These are phyloP conservation scores for Sceloporus undulatus DNA, from an alignment of 2,113 vertebrate genomes.

Conservation along the genomic window DNA sequence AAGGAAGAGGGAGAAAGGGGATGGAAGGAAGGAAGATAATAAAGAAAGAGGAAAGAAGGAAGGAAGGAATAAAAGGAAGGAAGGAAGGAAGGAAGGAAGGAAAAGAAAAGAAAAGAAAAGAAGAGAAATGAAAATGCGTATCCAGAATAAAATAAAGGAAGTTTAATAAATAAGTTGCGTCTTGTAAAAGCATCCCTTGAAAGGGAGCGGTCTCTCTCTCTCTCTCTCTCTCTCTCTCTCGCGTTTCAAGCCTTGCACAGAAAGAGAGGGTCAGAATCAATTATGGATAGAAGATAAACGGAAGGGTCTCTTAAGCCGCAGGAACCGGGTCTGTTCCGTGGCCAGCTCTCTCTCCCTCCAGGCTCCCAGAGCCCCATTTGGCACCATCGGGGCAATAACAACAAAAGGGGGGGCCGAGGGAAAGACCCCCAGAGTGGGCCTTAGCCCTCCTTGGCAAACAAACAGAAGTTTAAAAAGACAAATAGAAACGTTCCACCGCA, in stretches of 20 bases:
- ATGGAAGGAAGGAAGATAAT: background rate
- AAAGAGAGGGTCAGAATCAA: constrained; percentile 5
- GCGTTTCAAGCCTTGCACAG: constrained; percentile 20
- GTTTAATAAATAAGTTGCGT: constrained; percentile 66
- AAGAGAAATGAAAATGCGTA: background rate
- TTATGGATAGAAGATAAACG: background rate
- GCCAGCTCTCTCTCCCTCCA: background rate
- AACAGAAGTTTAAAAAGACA: background rate
- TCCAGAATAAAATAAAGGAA: background rate
- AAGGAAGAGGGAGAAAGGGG: constrained; percentile 41
- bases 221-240: background rate
- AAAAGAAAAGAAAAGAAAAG: background rate
- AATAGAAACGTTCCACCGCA: no score
- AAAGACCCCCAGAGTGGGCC: no score
- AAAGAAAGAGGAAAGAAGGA: constrained; percentile 22
- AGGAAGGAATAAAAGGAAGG: background rate
- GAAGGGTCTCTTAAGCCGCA: background rate
- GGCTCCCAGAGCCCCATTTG: background rate
- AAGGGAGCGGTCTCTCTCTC: background rate
- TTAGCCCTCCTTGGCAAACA: no score
- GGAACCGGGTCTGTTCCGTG: background rate
- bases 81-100: no score
- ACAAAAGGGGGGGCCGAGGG: background rate
- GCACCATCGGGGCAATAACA: background rate
- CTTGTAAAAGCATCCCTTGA: background rate